Evolutionary conservation across 2,888 invertebrate species (phyloP).

Genomic region (Caenorhabditis doughertyi): DNA sequence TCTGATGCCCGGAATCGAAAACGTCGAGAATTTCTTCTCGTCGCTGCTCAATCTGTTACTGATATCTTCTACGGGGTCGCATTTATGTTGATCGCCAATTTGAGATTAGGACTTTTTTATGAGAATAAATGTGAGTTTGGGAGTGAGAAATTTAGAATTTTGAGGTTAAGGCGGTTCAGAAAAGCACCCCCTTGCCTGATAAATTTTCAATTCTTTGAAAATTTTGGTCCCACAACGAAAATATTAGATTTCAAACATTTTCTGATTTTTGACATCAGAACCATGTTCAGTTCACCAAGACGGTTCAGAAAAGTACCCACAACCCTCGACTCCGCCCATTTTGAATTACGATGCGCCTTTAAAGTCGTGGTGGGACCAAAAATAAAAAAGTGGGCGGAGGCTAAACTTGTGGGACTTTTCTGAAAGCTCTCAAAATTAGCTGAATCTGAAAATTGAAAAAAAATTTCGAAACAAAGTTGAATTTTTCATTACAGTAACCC

Average conservation of each 20-base stretch:
- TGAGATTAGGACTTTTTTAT: slow-evolving; percentile 55
- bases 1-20: slow-evolving; percentile 61
- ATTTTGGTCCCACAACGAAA: not conserved
- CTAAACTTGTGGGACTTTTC: no score
- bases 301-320: slow-evolving; percentile 1
- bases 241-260: not conserved
- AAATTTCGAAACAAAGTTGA: no score
- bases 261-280: not conserved
- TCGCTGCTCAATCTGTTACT: slow-evolving; percentile 64
- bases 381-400: no score
- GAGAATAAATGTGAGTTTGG: slow-evolving; percentile 50
- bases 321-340: not conserved
- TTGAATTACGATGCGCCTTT: no score
- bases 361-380: no score
- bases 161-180: not conserved
- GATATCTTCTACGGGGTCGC: slow-evolving; percentile 66
- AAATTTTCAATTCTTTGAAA: not conserved
- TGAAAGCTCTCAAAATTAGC: no score
- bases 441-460: no score
- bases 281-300: not conserved
- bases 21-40: slow-evolving; percentile 65
- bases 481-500: slow-evolving; percentile 47
- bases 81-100: slow-evolving; percentile 68
- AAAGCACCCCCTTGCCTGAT: not conserved
- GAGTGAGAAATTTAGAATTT: not conserved